Conservation (phyloP, 2,113 vertebrate species). For the Ahaetulla prasina region DNA sequence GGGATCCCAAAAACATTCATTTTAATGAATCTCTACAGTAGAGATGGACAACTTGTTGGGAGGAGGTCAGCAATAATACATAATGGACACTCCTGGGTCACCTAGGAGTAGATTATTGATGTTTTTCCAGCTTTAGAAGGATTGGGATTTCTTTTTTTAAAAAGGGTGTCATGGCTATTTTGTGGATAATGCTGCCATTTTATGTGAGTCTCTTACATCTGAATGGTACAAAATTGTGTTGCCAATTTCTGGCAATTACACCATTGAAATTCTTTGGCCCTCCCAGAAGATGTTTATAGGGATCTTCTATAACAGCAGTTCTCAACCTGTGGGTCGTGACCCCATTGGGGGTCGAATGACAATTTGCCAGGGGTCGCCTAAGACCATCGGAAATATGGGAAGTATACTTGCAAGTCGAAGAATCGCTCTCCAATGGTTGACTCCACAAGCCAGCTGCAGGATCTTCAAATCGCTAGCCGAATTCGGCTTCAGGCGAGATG, state of each 20-base stretch:
- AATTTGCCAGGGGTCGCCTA: no score
- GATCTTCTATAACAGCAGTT: no score
- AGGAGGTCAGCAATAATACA: neutral
- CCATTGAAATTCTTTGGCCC: neutral
- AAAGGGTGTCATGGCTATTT: neutral
- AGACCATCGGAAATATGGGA: no score
- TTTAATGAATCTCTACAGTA: neutral
- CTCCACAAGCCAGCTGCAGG: no score
- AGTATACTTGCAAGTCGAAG: no score
- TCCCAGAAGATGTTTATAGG: neutral
- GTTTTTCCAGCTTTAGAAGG: neutral
- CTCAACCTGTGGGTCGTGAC: no score
- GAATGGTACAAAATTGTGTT: neutral
- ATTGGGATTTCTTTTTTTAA: neutral
- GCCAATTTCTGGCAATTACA: neutral
- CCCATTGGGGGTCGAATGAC: no score
- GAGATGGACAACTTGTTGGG: neutral
- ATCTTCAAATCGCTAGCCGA: no score
- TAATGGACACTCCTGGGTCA: neutral
- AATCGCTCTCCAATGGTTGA: no score
- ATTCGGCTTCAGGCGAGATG: no score
- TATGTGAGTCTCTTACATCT: neutral
- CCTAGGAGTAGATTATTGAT: neutral
- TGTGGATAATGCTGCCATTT: neutral
- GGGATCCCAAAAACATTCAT: neutral